Conservation (phyloP, 1,140 invertebrate genomes). For the Heliconius nattereri region DNA sequence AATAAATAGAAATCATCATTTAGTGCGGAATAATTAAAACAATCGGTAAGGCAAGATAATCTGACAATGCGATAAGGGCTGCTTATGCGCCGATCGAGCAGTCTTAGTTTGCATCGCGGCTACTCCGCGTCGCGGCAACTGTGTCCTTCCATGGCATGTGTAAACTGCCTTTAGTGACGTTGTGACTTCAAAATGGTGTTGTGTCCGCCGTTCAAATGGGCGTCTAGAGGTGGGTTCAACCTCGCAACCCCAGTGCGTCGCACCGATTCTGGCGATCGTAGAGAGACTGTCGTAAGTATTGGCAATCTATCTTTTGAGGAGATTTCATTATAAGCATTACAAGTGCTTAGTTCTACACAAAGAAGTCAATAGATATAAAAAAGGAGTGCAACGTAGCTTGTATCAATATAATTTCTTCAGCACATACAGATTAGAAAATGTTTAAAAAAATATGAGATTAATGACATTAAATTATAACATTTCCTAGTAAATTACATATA, state of each 20-base stretch:
- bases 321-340: neutral
- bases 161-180: neutral
- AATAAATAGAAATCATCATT: constrained; percentile 70
- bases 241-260: constrained; percentile 47
- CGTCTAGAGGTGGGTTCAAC: constrained; percentile 66
- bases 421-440: no score
- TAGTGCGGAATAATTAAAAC: constrained; percentile 77
- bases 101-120: constrained; percentile 47
- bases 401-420: no score
- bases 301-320: neutral
- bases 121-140: constrained; percentile 35
- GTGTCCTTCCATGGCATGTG: constrained; percentile 26
- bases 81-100: constrained; percentile 55
- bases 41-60: constrained; percentile 75
- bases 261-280: constrained; percentile 37
- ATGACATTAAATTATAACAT: neutral
- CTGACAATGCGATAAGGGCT: constrained; percentile 68
- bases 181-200: constrained; percentile 64
- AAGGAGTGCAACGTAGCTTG: neutral
- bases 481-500: constrained; percentile 4
- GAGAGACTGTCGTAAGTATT: constrained; percentile 64
- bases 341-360: neutral
- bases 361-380: neutral
- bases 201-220: constrained; percentile 74
- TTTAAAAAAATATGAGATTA: neutral